Base-by-base conservation (phyloP, 2,113 vertebrate genomes). In the Glareola pratincola region DNA sequence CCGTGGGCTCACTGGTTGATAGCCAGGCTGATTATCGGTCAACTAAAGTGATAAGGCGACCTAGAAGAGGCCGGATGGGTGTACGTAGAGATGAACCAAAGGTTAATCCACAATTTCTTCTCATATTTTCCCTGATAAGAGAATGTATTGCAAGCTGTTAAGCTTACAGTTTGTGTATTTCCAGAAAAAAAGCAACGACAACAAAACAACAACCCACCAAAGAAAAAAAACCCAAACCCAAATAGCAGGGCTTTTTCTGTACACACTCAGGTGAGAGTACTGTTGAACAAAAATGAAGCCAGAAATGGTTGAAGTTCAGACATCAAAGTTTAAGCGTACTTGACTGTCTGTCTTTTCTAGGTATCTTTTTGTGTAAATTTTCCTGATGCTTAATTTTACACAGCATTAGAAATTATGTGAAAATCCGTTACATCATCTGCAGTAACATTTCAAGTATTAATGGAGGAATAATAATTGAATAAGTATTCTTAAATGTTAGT, bases 11-110 rank as follows among this genome's bases (percentile, higher is more conserved):
- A 45, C 97, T 99, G 41, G 99, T 99, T 57, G 99, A 99, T 76
- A 99, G 98, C 76, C 99, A 99, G 96, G 98, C 99, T 39, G 99
- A 99, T 87, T 99, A 99, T 96, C 98, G 99, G 68, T 99, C 99
- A 18, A 98, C 99, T 62, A 99, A 99, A 97, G 99, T 99, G 63
- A 99, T 99, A 97, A 98, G 98, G 86, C 97, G 99, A 95, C 98
- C 99, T 8, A 98, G 99, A 90, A 98, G 99, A 97, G 99, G 99
- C 26, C 98, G 99, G 7, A 93, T 99, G 97, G 99, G 99, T n/a
- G 98, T 99, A 39, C 98, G 97, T 34, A 98, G 98, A 95, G 99
- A 99, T 53, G 99, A 99, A 90, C 98, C 98, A 77, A 99, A 99
- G 99, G 99, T 99, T 68, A 92, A 93, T 48, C 37, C 71, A 54